A percentile compares a stretch with the other conserved stretches of the same genome.
Evolutionary conservation across 2,888 invertebrate genomes (phyloP).

Genomic region (Drosophila peninsularis): DNA sequence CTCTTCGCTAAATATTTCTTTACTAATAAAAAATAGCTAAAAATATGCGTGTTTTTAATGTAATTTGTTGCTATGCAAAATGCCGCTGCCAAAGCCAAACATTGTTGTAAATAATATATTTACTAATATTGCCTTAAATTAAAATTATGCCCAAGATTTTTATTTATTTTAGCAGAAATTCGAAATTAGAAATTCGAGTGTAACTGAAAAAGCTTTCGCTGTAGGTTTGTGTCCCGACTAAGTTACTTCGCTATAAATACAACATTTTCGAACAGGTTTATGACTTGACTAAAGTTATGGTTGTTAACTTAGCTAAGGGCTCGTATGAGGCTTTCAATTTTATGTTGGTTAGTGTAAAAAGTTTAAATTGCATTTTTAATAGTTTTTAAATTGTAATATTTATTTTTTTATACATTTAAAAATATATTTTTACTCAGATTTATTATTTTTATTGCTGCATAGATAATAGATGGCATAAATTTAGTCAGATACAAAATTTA

Average conservation of each 20-base stretch:
- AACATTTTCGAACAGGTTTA: constrained; percentile 34
- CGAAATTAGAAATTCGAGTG: no score
- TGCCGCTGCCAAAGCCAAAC: constrained; percentile 7
- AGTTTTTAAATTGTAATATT: not conserved
- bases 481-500: not conserved
- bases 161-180: not conserved
- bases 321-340: not conserved
- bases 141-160: not conserved
- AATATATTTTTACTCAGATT: not conserved
- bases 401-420: no score
- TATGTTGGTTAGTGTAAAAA: not conserved
- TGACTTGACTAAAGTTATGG: not conserved
- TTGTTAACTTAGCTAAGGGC: constrained; percentile 9
- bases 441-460: no score
- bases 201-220: constrained; percentile 7
- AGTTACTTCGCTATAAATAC: not conserved
- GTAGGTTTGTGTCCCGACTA: constrained; percentile 30
- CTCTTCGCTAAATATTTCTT: constrained; percentile 15
- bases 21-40: constrained; percentile 34
- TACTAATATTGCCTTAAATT: not conserved
- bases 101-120: constrained; percentile 2
- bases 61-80: constrained; percentile 20
- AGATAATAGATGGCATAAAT: not conserved
- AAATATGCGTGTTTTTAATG: constrained; percentile 19
- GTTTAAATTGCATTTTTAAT: not conserved